These are phyloP conservation scores for Hormiphora californensis DNA, from an alignment of 37 sponge, comb jelly and placozoan species.

Conservation along the genomic window DNA sequence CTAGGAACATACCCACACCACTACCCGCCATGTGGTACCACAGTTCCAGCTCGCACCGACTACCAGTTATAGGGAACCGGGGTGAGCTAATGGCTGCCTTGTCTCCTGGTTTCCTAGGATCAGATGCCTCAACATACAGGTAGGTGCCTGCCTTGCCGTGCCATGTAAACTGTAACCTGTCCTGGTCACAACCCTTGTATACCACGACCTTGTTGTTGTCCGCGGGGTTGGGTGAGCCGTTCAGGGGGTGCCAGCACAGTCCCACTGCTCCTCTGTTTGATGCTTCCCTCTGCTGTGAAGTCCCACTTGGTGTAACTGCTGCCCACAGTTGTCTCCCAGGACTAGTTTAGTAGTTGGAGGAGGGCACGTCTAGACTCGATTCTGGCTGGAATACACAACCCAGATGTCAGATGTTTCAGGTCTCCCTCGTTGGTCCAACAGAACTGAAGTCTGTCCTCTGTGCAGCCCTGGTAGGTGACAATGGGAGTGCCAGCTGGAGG, in stretches of 20 bases:
- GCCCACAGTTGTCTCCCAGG: slow-evolving; percentile 14
- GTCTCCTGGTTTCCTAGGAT: slow-evolving; percentile 55
- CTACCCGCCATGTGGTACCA: slow-evolving; percentile 60
- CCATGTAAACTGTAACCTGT: slow-evolving; percentile 35
- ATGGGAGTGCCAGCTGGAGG: neutral
- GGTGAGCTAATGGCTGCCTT: slow-evolving; percentile 56
- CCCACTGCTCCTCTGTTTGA: slow-evolving; percentile 47
- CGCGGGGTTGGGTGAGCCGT: neutral
- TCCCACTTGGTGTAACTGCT: slow-evolving; percentile 26
- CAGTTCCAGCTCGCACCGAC: slow-evolving; percentile 53
- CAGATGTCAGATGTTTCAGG: slow-evolving; percentile 43
- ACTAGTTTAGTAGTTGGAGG: neutral
- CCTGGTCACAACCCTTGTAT: neutral
- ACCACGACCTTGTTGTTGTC: slow-evolving; percentile 25
- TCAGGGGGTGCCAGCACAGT: slow-evolving; percentile 43
- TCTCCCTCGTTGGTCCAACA: slow-evolving; percentile 47
- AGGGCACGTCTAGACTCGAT: neutral
- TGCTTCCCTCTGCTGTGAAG: slow-evolving; percentile 31
- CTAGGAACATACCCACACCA: slow-evolving; percentile 43
- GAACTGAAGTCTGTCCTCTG: slow-evolving; percentile 52
- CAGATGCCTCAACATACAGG: slow-evolving; percentile 57
- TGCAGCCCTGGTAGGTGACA: slow-evolving; percentile 23
- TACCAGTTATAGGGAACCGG: neutral
- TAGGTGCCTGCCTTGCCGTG: slow-evolving; percentile 56
- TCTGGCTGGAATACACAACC: slow-evolving; percentile 18